Base-by-base conservation (phyloP, 2,113 vertebrate species). In the Glaucidium brasilianum region DNA sequence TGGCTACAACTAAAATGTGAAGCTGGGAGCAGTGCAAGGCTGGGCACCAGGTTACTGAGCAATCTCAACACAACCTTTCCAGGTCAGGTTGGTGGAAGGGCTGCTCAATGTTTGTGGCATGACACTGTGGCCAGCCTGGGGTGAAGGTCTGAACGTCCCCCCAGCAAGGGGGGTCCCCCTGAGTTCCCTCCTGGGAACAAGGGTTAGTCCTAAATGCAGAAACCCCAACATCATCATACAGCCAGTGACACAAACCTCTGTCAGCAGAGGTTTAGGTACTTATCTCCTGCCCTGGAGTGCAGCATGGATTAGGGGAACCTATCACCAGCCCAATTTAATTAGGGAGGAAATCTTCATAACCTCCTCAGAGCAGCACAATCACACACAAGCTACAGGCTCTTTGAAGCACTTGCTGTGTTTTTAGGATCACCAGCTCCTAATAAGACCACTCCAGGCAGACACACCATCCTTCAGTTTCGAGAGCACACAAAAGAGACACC, bases 401-500 rank as follows among this genome's bases (percentile, higher is more conserved):
- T 88, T 29, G 82, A 94, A 91, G 87, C 75, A 62, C 47, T 93
- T 32, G 53, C 88, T 88, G 49, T 43, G 32, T n/a, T 94, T 95
- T 94, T 94, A 84, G 93, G 75, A 77, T 82, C 85, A 69, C 43
- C 86, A 90, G 72, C 84, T 94, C 73, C 88, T 94, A 92, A 90
- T 86, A 94, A 90, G 84, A 67, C 81, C 90, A 96, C 85, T 75
- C 75, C 78, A 45, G 91, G 84, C 89, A 97, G 73, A 87, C 53
- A 76, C 73, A 37, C 73, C 83, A 92, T 81, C 64, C 84, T 95
- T 91, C 86, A 94, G 81, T 60, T 88, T 58, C 1, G 5, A 89
- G 92, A 94, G 93, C 95, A 94, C 96, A 96, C 94, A 97, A 97
- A 84, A 96, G n/a, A 88, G 94, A 91, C 88, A 92, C 91, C 79